phyloP scores from a whole-genome alignment of 2,797 vertebrate species.

The Poecilia gillii region DNA sequence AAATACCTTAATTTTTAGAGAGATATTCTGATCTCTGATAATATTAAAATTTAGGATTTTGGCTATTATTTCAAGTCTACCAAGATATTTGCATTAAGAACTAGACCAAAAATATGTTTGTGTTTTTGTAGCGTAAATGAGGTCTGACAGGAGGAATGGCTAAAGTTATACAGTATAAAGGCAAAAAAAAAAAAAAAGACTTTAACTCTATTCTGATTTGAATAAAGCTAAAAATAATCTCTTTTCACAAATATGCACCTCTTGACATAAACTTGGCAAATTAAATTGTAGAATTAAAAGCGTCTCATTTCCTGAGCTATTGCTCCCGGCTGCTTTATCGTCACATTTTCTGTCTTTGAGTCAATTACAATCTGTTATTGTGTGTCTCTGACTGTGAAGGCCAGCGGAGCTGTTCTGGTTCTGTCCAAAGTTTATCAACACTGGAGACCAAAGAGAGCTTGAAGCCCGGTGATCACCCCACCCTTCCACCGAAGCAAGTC shows the following conservation, averaged over 20 bases:
- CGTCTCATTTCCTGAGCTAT: conserved; percentile 14
- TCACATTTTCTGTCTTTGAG: conserved; percentile 27
- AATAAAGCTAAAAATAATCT: neutral
- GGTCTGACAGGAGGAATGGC: neutral
- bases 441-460: conserved; percentile 84
- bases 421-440: conserved; percentile 89
- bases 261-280: neutral
- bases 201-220: neutral
- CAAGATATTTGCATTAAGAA: too few species aligned
- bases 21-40: neutral
- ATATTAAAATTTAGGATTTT: neutral
- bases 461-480: conserved; percentile 81
- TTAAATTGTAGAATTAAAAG: conserved; percentile 2
- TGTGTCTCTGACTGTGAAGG: conserved; percentile 73
- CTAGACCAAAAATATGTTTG: too few species aligned
- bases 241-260: neutral
- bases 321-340: conserved; percentile 2
- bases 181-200: too few species aligned
- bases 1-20: neutral
- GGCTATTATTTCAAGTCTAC: too few species aligned
- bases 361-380: conserved; percentile 19
- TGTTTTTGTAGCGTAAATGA: too few species aligned
- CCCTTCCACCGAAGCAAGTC: conserved; percentile 89
- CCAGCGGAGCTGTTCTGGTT: conserved; percentile 88
- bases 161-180: neutral